A percentile compares a stretch with the other conserved stretches of the same genome.
Conservation (phyloP, 1,140 invertebrate genomes). For the Euglossa dilemma region DNA sequence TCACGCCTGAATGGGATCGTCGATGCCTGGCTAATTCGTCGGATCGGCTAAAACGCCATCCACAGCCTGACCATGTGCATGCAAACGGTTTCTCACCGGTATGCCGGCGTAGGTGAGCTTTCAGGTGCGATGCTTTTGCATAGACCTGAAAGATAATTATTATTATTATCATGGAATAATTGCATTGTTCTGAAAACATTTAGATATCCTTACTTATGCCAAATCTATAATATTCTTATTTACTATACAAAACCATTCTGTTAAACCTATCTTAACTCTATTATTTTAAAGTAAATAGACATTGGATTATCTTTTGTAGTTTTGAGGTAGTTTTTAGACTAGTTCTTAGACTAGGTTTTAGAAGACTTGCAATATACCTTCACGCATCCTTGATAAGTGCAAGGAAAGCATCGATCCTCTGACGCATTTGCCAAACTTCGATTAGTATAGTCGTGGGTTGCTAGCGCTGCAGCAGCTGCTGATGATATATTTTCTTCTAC, state of each 20-base stretch:
- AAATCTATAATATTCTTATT: too few relatives aligned
- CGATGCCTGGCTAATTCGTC: slow-evolving; percentile 94
- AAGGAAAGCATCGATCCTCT: slow-evolving; percentile 84
- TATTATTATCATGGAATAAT: too few relatives aligned
- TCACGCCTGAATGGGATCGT: slow-evolving; percentile 91
- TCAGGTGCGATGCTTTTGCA: slow-evolving; percentile 96
- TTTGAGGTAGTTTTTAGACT: too few relatives aligned
- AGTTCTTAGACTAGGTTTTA: not conserved
- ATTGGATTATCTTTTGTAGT: too few relatives aligned
- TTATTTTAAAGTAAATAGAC: not conserved
- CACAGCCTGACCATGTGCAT: slow-evolving; percentile 95
- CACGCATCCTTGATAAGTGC: slow-evolving; percentile 83
- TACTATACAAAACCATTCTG: too few relatives aligned
- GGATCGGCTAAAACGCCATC: slow-evolving; percentile 96
- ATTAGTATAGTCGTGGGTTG: slow-evolving; percentile 81
- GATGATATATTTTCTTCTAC: slow-evolving; percentile 71
- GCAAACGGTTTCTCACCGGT: slow-evolving; percentile 97
- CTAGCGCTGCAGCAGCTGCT: slow-evolving; percentile 77
- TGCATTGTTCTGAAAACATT: too few relatives aligned
- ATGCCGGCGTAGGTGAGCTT: slow-evolving; percentile 95
- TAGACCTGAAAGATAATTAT: slow-evolving; percentile 85
- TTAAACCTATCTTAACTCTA: too few relatives aligned
- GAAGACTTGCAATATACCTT: slow-evolving; percentile 67
- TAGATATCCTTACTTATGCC: too few relatives aligned
- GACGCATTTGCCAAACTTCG: slow-evolving; percentile 73